Base-by-base conservation (phyloP, 1,140 invertebrate species). In the Scaptomyza montana region DNA sequence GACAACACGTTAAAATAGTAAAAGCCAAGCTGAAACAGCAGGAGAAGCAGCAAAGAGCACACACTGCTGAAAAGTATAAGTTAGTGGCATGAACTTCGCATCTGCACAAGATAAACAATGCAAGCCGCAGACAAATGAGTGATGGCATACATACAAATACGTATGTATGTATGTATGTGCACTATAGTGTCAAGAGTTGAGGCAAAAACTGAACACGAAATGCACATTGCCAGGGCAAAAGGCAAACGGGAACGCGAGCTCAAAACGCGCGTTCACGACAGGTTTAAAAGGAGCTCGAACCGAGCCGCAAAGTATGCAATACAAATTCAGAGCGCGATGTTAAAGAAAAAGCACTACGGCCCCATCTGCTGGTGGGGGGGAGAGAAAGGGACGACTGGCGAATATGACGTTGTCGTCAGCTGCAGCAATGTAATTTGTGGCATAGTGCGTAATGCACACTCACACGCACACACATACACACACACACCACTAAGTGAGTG, bases 1-100 rank as follows among this genome's bases (percentile, higher is more conserved):
- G 74, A 78, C 86, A 89, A 80, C 85, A 89, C 85, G 84, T 89
- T 89, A 89, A 85, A 80, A 71, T 65, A 82, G 71, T 77, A 65
- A 51, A 43, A 12, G 53, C 16, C 39, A 43, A 36, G 74, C 57
- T 25, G 21, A 25, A 64, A 49, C 60, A 30, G 47, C 39, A 64
- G 7, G 30, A 19, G 62, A 56, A 47, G 46, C 9, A 67, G 25
- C 62, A 64, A 63, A 46, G 56, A 47, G 56, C 16, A 60, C 55
- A 59, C 28, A 19, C 25, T 49, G 54, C 49, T 39, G 66, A 54
- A 60, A 49, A 62, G 56, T 67, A 36, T 50, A 62, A 74, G 71
- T 69, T 69, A 51, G 71, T 56, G 55, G 51, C 60, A 43, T 54
- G 60, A 63, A 50, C 55, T 56, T 36, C 30, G 59, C 53, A 49